These are phyloP conservation scores for Acinonyx jubatus DNA, from an alignment of 2,113 vertebrate species.

Conservation along the genomic window DNA sequence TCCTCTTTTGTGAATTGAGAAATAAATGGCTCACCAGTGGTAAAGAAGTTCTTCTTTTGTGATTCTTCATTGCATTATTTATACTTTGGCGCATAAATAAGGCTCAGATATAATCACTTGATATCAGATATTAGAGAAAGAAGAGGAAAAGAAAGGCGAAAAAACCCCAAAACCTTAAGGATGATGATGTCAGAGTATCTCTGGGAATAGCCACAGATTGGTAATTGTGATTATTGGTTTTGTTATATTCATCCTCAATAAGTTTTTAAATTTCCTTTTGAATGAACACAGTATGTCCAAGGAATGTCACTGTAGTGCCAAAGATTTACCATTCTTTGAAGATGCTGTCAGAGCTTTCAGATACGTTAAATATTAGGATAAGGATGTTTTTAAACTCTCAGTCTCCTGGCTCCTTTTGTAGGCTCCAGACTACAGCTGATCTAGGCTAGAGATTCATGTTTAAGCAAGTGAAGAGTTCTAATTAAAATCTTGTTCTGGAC, in stretches of 20 bases:
- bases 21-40: not conserved
- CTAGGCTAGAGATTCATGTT: not conserved
- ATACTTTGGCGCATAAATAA: not conserved
- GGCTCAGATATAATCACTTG: not conserved
- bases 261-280: slow-evolving; percentile 3
- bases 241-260: not conserved
- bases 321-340: not conserved
- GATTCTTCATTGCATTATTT: not conserved
- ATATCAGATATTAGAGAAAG: not conserved
- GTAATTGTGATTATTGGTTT: not conserved
- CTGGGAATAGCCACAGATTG: not conserved
- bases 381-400: not conserved
- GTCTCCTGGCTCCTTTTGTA: not conserved
- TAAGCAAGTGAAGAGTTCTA: not conserved
- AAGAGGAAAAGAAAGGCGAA: not conserved
- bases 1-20: not conserved
- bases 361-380: not conserved
- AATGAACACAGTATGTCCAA: not conserved
- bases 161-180: not conserved
- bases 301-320: not conserved
- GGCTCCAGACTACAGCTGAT: not conserved
- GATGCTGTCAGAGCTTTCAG: not conserved
- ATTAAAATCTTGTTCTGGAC: not conserved
- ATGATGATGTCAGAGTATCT: slow-evolving; percentile 26
- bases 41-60: not conserved